Percentiles rank a stretch among this genome's conserved stretches.
Conservation (phyloP, 2,113 vertebrate genomes). For the Phalacrocorax aristotelis region DNA sequence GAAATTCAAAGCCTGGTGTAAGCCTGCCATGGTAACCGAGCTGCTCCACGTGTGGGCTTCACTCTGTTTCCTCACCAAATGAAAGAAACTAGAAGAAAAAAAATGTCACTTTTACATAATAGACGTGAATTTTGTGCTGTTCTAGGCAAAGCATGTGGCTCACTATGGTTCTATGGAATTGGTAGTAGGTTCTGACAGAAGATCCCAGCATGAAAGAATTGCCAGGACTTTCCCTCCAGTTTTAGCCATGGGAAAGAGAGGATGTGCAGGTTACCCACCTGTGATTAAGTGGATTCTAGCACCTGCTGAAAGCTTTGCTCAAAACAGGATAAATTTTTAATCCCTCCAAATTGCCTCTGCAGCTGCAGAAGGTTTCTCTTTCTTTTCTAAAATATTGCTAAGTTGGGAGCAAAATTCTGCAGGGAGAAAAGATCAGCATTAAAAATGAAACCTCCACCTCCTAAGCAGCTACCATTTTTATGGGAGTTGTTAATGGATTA, state of each 20-base stretch:
- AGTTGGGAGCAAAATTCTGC: slow-evolving; percentile 1
- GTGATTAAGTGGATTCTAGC: not conserved
- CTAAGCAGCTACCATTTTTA: not conserved
- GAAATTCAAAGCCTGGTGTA: not conserved
- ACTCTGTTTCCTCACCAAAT: not conserved
- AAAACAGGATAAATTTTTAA: slow-evolving; percentile 69
- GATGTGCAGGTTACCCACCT: not conserved
- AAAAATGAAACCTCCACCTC: not conserved
- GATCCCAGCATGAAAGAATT: not conserved
- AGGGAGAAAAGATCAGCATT: not conserved
- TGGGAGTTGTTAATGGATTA: not conserved
- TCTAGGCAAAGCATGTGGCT: not conserved
- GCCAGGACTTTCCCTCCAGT: not conserved
- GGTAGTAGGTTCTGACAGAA: not conserved
- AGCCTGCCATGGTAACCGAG: not conserved
- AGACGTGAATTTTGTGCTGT: not conserved
- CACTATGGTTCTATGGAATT: not conserved
- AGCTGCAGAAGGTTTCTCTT: slow-evolving; percentile 47
- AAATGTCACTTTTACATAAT: not conserved
- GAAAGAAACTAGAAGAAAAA: not conserved
- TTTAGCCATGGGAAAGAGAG: not conserved
- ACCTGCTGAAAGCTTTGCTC: slow-evolving; percentile 42
- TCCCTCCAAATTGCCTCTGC: slow-evolving; percentile 52
- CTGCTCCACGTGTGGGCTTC: not conserved
- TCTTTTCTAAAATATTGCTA: slow-evolving; percentile 58